phyloP scores from a whole-genome alignment of 2,888 invertebrate genomes.

The Drosophila macrospina region DNA sequence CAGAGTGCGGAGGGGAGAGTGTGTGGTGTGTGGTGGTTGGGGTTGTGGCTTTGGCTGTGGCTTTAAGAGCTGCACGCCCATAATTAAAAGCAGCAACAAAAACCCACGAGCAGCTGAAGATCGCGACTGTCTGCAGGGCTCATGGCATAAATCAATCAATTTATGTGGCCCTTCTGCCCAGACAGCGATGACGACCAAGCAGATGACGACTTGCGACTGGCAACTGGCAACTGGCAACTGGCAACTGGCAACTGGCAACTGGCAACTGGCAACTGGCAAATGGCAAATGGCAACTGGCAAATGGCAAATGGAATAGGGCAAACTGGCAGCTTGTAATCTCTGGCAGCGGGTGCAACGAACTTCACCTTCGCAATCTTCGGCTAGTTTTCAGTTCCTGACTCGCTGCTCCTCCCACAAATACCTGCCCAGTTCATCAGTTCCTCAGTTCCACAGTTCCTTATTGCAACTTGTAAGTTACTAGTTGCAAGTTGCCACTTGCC shows the following conservation, averaged over 20 bases:
- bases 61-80: constrained; percentile 66
- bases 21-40: constrained; percentile 7
- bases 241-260: constrained; percentile 24
- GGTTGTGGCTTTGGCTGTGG: constrained; percentile 31
- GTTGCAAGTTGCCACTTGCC: constrained; percentile 12
- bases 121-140: constrained; percentile 53
- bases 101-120: constrained; percentile 36
- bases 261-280: constrained; percentile 13
- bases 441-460: constrained; percentile 28
- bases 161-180: constrained; percentile 64
- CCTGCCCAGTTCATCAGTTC: constrained; percentile 35
- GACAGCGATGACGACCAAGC: constrained; percentile 35
- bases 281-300: constrained; percentile 2
- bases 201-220: constrained; percentile 18
- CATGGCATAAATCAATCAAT: constrained; percentile 81
- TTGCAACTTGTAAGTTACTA: constrained; percentile 9
- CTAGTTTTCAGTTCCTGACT: constrained; percentile 52
- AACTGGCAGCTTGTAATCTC: constrained; percentile 37
- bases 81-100: constrained; percentile 74
- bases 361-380: constrained; percentile 56
- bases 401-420: constrained; percentile 36
- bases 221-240: constrained; percentile 16
- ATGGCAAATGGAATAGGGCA: constrained; percentile 1
- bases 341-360: constrained; percentile 67
- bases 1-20: neutral